Evolutionary conservation across 2,888 invertebrate species (phyloP).

Genomic region (Polydrusus pterygomalis): DNA sequence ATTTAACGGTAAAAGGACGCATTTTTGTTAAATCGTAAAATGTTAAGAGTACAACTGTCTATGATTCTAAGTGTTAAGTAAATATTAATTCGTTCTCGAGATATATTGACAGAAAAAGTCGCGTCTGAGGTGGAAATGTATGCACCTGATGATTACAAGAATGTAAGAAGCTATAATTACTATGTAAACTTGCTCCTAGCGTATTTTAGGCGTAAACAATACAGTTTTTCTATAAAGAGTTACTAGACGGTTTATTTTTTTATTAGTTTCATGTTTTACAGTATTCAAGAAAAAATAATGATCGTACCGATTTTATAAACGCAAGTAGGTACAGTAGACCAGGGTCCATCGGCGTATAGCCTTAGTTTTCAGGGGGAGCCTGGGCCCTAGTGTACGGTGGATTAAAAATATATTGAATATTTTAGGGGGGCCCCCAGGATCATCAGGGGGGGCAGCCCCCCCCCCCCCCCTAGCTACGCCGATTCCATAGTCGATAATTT

Average conservation of each 20-base stretch:
- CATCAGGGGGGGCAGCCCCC: no score
- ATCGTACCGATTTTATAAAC: no score
- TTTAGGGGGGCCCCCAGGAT: no score
- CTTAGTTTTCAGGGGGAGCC: no score
- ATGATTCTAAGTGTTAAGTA: constrained; percentile 54
- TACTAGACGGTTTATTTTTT: no score
- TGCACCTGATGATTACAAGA: constrained; percentile 28
- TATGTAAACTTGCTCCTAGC: constrained; percentile 41
- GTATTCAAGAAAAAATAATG: not conserved
- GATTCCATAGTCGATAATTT: no score
- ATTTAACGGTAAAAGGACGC: constrained; percentile 54
- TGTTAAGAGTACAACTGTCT: constrained; percentile 51
- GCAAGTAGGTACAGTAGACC: no score
- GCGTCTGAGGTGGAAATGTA: constrained; percentile 41
- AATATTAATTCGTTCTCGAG: constrained; percentile 49
- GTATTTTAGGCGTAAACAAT: constrained; percentile 19
- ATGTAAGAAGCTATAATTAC: constrained; percentile 46
- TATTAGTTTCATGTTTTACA: not conserved
- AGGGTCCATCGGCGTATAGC: no score
- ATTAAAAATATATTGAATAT: no score
- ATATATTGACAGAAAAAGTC: constrained; percentile 53
- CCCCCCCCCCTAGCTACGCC: no score
- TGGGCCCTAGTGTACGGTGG: no score
- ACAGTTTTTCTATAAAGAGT: not conserved
- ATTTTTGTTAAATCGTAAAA: constrained; percentile 57